These are phyloP conservation scores for Hypercompe scribonia DNA, from an alignment of 2,888 invertebrate genomes.

Conservation along the genomic window DNA sequence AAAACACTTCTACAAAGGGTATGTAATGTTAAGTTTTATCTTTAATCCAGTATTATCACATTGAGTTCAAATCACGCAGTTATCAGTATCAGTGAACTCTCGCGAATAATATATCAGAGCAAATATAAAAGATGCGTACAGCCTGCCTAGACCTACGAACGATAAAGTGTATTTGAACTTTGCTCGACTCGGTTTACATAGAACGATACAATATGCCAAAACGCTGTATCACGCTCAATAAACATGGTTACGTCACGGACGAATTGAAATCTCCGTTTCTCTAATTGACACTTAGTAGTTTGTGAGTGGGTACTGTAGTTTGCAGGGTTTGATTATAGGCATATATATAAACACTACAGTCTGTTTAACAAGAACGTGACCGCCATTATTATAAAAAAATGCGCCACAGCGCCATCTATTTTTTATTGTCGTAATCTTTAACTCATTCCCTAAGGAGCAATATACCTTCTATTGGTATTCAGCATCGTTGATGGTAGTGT, in stretches of 20 bases:
- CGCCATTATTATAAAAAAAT: too few relatives aligned
- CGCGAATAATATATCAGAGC: neutral
- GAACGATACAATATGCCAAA: neutral
- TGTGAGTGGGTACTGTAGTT: too few relatives aligned
- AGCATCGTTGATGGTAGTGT: too few relatives aligned
- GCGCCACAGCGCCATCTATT: too few relatives aligned
- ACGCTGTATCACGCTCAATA: neutral
- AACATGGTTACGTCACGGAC: neutral
- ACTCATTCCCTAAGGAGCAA: too few relatives aligned
- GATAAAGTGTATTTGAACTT: neutral
- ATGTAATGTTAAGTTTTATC: too few relatives aligned
- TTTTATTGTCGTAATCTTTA: too few relatives aligned
- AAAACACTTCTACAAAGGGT: too few relatives aligned
- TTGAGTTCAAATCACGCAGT: neutral
- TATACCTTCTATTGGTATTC: too few relatives aligned
- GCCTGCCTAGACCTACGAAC: neutral
- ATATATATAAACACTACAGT: too few relatives aligned
- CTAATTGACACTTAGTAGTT: neutral
- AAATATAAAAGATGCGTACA: neutral
- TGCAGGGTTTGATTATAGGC: too few relatives aligned
- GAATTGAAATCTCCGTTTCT: neutral
- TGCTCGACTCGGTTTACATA: neutral
- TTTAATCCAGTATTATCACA: neutral
- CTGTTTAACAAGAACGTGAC: too few relatives aligned
- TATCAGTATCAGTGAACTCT: neutral